Conservation (phyloP, 2,113 vertebrate species). For the Rhinopomastus cyanomelas region DNA sequence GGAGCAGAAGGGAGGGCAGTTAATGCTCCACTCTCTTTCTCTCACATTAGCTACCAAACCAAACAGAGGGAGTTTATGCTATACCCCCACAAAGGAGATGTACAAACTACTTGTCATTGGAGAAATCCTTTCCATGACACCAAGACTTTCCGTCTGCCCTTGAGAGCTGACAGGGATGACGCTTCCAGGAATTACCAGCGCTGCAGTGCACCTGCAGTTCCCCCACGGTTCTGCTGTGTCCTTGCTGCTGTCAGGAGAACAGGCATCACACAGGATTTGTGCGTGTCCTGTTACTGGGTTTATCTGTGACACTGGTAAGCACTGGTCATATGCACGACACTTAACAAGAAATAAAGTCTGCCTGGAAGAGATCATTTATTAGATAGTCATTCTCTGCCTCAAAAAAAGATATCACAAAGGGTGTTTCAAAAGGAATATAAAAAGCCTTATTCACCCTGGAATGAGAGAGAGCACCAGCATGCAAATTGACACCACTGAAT, state of each 20-base stretch:
- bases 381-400: not conserved
- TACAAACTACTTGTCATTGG: slow-evolving; percentile 34
- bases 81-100: slow-evolving; percentile 32
- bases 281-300: not conserved
- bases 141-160: slow-evolving; percentile 40
- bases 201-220: slow-evolving; percentile 58
- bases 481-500: not conserved
- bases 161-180: slow-evolving; percentile 4
- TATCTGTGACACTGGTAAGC: slow-evolving; percentile 6
- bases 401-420: not conserved
- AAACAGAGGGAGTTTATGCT: slow-evolving; percentile 65
- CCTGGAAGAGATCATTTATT: slow-evolving; percentile 6
- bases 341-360: not conserved
- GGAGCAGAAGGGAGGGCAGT: slow-evolving; percentile 65
- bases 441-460: not conserved
- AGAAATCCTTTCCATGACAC: slow-evolving; percentile 48
- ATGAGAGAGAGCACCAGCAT: not conserved
- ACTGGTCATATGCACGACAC: not conserved
- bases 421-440: not conserved
- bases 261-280: slow-evolving; percentile 7
- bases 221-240: not conserved
- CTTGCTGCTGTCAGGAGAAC: not conserved
- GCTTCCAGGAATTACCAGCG: slow-evolving; percentile 10
- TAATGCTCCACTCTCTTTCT: slow-evolving; percentile 56
- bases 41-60: slow-evolving; percentile 46